phyloP scores from a whole-genome alignment of 2,113 vertebrate species.

The Saiga tatarica region DNA sequence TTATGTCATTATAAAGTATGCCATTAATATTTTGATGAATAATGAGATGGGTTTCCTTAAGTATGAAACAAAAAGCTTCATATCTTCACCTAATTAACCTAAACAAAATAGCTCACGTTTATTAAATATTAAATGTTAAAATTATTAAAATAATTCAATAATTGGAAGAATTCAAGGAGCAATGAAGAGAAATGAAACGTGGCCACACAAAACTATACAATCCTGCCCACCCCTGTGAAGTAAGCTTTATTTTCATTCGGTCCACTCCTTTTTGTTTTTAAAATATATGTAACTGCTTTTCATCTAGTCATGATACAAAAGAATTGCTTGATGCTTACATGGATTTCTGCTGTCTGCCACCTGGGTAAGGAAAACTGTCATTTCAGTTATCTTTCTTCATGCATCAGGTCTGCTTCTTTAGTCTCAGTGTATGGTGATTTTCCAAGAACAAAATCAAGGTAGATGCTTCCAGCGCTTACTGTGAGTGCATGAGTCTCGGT shows the following conservation, averaged over 20 bases:
- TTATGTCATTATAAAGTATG: neutral
- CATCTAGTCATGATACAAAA: neutral
- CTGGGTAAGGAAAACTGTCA: neutral
- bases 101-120: slow-evolving; percentile 1
- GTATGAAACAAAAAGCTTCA: neutral
- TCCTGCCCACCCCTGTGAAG: neutral
- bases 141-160: neutral
- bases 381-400: neutral
- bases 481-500: neutral
- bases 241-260: neutral
- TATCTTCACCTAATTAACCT: neutral
- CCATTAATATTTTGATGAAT: neutral
- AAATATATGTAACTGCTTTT: neutral
- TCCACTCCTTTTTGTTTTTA: neutral
- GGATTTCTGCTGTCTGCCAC: neutral
- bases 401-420: neutral
- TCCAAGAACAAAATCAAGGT: neutral
- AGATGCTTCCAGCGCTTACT: neutral
- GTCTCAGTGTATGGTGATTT: neutral
- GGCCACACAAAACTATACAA: neutral
- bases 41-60: neutral
- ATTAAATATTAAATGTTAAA: neutral
- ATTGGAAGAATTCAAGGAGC: neutral
- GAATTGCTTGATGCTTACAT: neutral
- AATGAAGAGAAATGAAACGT: neutral